Conservation (phyloP, 2,888 invertebrate species). For the Sinodicranocentrus sp. region DNA sequence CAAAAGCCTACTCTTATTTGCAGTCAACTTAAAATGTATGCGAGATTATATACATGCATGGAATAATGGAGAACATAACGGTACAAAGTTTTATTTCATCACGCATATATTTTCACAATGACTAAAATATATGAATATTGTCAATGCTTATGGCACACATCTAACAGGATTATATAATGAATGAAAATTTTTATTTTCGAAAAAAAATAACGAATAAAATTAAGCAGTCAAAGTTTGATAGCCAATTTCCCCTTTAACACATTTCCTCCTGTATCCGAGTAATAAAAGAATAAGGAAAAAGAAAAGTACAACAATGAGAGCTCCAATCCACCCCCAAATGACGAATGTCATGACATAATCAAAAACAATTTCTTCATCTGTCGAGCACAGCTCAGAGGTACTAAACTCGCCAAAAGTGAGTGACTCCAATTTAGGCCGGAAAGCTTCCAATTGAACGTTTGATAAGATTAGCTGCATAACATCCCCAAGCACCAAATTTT, state of each 20-base stretch:
- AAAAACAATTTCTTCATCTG: slow-evolving; percentile 29
- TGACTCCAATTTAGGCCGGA: slow-evolving; percentile 26
- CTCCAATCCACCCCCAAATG: slow-evolving; percentile 51
- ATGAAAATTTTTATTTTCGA: background rate
- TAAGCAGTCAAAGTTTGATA: slow-evolving; percentile 34
- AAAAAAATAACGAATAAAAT: background rate
- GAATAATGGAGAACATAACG: background rate
- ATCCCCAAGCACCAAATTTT: background rate
- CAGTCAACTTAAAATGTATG: too few species aligned
- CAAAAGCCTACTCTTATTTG: background rate
- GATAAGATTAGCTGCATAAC: slow-evolving; percentile 32
- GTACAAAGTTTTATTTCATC: background rate
- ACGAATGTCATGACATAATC: slow-evolving; percentile 43
- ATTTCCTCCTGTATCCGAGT: slow-evolving; percentile 12
- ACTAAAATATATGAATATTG: too few species aligned
- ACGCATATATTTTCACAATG: too few species aligned
- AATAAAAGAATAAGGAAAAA: slow-evolving; percentile 13
- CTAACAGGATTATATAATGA: background rate
- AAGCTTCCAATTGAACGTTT: slow-evolving; percentile 37
- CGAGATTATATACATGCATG: too few species aligned
- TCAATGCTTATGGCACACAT: too few species aligned
- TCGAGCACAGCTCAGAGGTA: background rate
- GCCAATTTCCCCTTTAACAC: slow-evolving; percentile 8
- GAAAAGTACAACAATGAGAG: slow-evolving; percentile 2
- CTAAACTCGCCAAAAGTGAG: slow-evolving; percentile 12